Base-by-base conservation (phyloP, 2,113 vertebrate species). In the Notothenia coriiceps region DNA sequence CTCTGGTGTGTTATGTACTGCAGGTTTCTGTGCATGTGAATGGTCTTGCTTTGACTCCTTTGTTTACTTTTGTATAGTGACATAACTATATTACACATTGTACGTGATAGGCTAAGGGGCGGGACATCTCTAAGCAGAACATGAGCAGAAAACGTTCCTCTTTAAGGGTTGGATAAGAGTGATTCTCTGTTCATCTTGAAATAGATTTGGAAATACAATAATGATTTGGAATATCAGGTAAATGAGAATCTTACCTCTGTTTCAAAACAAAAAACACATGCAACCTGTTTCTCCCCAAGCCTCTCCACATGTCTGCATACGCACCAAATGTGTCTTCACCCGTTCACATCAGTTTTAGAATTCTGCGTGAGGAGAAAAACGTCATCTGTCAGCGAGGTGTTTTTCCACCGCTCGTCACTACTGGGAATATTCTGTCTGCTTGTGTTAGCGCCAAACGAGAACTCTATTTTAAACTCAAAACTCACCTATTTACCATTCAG, bases 381-480 rank as follows among this genome's bases (percentile, higher is more conserved):
- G 71, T 82, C 40, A 69, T 77, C 55, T 75, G 54, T 35, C 29
- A 60, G 59, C 63, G 22, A 64, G 70, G 54, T 73, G 76, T 83
- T 70, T 78, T 69, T 72, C 63, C 64, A 66, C 76, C 55, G 49
- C 62, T 76, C 3, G 2, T 57, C 72, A 70, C 80, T 0, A 35
- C 54, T 66, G 77, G 82, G 76, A 86, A 82, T 76, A 65, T 13
- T 82, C 76, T 77, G 79, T 68, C 71, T 87, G 81, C 22, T 74
- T 80, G 51, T 52, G 52, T 81, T 69, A 75, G 50, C 10, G 47
- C 57, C 70, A 82, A 63, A 81, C 55, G 75, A 77, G 74, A 3
- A 74, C 77, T 84, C 82, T 86, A 85, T 89, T 85, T 82, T 80
- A 76, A 85, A 75, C 66, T 75, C 71, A 74, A 74, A 80, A 82